phyloP scores from a whole-genome alignment of 2,113 vertebrate species.

The Neomonachus schauinslandi region DNA sequence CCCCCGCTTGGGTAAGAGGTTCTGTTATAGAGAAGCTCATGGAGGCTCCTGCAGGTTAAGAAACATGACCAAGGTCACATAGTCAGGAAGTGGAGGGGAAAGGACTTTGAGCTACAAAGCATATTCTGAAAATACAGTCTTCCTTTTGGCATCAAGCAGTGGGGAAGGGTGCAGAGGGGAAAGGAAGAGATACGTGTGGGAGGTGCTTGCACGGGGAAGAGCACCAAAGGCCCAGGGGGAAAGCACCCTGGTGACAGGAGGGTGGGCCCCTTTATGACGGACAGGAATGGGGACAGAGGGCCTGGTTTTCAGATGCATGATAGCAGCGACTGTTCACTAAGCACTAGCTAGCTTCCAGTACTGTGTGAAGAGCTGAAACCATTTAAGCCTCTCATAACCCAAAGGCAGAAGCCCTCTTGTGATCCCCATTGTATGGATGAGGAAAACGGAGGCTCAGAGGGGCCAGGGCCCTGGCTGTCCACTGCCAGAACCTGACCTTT shows the following conservation, averaged over 20 bases:
- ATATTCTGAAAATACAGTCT: not conserved
- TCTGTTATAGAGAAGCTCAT: not conserved
- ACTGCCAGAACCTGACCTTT: not conserved
- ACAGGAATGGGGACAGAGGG: not conserved
- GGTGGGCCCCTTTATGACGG: not conserved
- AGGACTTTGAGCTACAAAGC: not conserved
- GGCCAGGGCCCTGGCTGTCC: not conserved
- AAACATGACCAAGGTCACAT: not conserved
- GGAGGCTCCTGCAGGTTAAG: not conserved
- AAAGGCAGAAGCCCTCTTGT: not conserved
- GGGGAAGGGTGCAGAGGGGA: not conserved
- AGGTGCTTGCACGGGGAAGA: not conserved
- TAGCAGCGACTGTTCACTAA: not conserved
- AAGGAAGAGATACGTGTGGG: not conserved
- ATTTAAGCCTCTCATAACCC: not conserved
- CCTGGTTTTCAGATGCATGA: not conserved
- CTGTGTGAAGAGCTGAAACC: not conserved
- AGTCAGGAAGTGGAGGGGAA: not conserved
- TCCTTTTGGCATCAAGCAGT: not conserved
- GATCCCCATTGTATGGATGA: not conserved
- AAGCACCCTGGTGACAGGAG: not conserved
- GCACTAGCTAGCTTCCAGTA: not conserved
- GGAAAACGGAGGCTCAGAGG: not conserved
- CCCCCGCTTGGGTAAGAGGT: conserved; percentile 33
- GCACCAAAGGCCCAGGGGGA: too few species aligned